Percentiles rank a stretch among this genome's conserved stretches.
These are phyloP conservation scores for Ceratina australensis DNA, from an alignment of 1,140 invertebrate species.

Conservation along the genomic window DNA sequence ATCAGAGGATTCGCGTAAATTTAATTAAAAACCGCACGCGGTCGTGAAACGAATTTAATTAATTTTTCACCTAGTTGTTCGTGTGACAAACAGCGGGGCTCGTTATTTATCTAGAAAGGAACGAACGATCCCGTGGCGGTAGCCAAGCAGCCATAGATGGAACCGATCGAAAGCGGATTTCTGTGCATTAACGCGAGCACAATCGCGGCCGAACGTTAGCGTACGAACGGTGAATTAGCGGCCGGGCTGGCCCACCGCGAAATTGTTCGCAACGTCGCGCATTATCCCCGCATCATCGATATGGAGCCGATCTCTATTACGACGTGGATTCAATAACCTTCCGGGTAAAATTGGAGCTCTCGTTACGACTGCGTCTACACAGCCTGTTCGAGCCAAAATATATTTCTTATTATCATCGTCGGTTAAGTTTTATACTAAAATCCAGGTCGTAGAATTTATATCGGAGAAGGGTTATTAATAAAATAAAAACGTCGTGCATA, in stretches of 20 bases:
- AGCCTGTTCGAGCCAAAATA: background rate
- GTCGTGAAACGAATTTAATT: conserved; percentile 60
- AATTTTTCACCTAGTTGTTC: conserved; percentile 48
- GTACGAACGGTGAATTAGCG: conserved; percentile 43
- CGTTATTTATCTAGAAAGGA: conserved; percentile 47
- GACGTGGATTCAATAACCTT: conserved; percentile 12
- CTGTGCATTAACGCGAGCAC: conserved; percentile 40
- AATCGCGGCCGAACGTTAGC: conserved; percentile 26
- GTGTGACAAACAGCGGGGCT: conserved; percentile 23
- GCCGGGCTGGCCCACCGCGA: conserved; percentile 14
- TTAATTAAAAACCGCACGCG: conserved; percentile 62
- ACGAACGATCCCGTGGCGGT: background rate
- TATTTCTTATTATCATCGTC: background rate
- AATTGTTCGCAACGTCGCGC: conserved; percentile 47
- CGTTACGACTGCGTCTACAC: background rate
- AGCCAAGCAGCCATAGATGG: too few relatives aligned
- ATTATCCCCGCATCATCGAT: conserved; percentile 44
- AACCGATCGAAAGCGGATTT: conserved; percentile 35
- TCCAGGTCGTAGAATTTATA: background rate
- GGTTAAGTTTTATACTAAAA: background rate
- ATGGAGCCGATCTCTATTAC: conserved; percentile 31
- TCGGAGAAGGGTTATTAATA: too few relatives aligned
- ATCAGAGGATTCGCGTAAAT: conserved; percentile 63
- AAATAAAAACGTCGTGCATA: too few relatives aligned
- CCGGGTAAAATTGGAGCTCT: conserved; percentile 3